These are phyloP conservation scores for Chrysogorgia sp. DNA, from an alignment of 92 coral and sea anemone species.

Conservation along the genomic window DNA sequence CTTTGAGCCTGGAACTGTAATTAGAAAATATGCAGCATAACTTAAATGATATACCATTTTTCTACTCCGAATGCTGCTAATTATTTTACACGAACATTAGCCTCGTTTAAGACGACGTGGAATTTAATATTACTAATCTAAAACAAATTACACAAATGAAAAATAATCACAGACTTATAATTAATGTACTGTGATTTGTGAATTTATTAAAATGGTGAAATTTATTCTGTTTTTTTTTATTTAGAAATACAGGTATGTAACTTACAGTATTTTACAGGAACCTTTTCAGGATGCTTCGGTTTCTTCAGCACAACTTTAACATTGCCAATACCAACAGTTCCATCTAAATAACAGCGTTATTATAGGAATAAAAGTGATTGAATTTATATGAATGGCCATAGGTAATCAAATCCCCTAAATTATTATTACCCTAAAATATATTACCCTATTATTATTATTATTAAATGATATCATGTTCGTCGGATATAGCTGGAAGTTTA, in stretches of 20 bases:
- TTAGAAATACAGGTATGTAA: background rate
- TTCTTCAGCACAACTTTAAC: constrained; percentile 72
- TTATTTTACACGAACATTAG: background rate
- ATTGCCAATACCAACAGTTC: constrained; percentile 83
- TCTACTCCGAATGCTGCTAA: no score
- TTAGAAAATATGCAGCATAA: background rate
- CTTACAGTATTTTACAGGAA: constrained; percentile 92
- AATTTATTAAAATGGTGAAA: no score
- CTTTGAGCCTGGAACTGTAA: constrained; percentile 49
- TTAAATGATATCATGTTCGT: constrained; percentile 8
- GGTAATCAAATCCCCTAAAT: background rate
- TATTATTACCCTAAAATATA: no score
- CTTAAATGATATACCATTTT: no score
- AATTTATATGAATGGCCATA: background rate
- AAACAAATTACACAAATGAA: no score
- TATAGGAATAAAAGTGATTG: background rate
- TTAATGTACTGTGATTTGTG: background rate
- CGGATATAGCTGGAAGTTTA: constrained; percentile 13
- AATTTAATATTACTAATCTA: no score
- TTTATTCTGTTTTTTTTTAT: no score
- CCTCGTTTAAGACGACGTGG: background rate
- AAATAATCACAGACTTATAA: no score
- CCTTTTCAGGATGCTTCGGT: constrained; percentile 74
- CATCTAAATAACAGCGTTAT: constrained; percentile 43
- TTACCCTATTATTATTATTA: background rate